A percentile compares a stretch with the other conserved stretches of the same genome.
phyloP scores from a whole-genome alignment of 2,797 vertebrate genomes.

The Xenentodon cancila region DNA sequence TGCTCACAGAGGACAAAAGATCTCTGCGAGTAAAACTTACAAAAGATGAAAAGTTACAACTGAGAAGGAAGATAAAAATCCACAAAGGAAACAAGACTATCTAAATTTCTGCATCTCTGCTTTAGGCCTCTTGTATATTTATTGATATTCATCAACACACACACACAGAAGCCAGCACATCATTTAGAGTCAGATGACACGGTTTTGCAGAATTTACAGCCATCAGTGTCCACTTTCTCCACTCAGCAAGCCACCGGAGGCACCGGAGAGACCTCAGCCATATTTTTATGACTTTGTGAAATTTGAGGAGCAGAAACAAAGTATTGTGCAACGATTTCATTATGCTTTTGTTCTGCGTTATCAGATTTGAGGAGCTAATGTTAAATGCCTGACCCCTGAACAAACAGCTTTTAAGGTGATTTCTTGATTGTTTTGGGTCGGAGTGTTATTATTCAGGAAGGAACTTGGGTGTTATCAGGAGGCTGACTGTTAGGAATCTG shows the following conservation, averaged over 20 bases:
- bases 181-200: slow-evolving; percentile 41
- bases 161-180: neutral
- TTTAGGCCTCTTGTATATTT: neutral
- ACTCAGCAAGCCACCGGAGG: slow-evolving; percentile 48
- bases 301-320: slow-evolving; percentile 40
- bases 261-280: slow-evolving; percentile 3
- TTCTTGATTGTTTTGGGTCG: slow-evolving; percentile 56
- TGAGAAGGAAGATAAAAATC: neutral
- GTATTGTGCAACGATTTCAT: slow-evolving; percentile 7
- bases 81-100: neutral
- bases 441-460: slow-evolving; percentile 73
- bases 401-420: slow-evolving; percentile 58
- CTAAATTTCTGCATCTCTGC: neutral
- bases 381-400: slow-evolving; percentile 45
- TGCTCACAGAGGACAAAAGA: too few species aligned
- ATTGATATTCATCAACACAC: slow-evolving; percentile 7
- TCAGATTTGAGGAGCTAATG: slow-evolving; percentile 48
- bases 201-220: slow-evolving; percentile 43
- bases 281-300: slow-evolving; percentile 32
- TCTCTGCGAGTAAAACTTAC: neutral
- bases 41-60: neutral
- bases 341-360: slow-evolving; percentile 40
- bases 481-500: slow-evolving; percentile 49
- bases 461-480: slow-evolving; percentile 73
- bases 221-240: slow-evolving; percentile 35